A percentile compares a stretch with the other conserved stretches of the same genome.
These are phyloP conservation scores for Pimpla rufipes DNA, from an alignment of 2,888 invertebrate species.

Conservation along the genomic window DNA sequence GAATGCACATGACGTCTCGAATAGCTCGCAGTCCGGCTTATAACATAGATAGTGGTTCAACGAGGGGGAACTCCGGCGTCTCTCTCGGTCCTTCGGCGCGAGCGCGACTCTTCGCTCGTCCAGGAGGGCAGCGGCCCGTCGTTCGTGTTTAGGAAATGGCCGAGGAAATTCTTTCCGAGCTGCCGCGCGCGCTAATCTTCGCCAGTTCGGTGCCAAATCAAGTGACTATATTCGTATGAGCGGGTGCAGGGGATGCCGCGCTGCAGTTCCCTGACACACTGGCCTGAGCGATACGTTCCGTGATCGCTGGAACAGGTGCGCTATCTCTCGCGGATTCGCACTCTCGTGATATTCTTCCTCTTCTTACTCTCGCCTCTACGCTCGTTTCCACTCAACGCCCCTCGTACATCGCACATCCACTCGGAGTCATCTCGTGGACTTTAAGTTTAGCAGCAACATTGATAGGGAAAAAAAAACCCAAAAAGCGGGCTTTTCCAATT, in stretches of 20 bases:
- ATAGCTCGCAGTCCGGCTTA: slow-evolving; percentile 11
- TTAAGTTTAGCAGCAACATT: not conserved
- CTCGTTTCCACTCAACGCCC: slow-evolving; percentile 12
- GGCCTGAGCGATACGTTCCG: slow-evolving; percentile 30
- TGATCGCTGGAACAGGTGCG: slow-evolving; percentile 60
- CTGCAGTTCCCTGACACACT: slow-evolving; percentile 37
- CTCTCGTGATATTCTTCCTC: slow-evolving; percentile 35
- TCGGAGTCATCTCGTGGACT: not conserved
- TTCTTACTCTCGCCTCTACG: slow-evolving; percentile 23
- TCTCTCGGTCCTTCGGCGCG: slow-evolving; percentile 5
- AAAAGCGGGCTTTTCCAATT: not conserved
- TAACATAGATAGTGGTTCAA: slow-evolving; percentile 25
- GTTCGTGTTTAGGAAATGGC: slow-evolving; percentile 55
- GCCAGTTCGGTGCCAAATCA: slow-evolving; percentile 60
- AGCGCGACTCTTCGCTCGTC: slow-evolving; percentile 19
- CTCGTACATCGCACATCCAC: not conserved
- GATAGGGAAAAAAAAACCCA: not conserved
- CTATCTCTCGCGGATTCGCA: slow-evolving; percentile 33
- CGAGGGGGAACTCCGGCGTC: slow-evolving; percentile 25
- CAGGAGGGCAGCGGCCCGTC: slow-evolving; percentile 17
- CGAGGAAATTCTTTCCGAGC: slow-evolving; percentile 32
- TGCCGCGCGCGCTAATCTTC: slow-evolving; percentile 43
- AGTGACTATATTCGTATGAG: slow-evolving; percentile 57
- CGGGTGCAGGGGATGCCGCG: not conserved
- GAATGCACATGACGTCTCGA: slow-evolving; percentile 31